Evolutionary conservation across 2,888 invertebrate genomes (phyloP).

Genomic region (Dromius quadrimaculatus): DNA sequence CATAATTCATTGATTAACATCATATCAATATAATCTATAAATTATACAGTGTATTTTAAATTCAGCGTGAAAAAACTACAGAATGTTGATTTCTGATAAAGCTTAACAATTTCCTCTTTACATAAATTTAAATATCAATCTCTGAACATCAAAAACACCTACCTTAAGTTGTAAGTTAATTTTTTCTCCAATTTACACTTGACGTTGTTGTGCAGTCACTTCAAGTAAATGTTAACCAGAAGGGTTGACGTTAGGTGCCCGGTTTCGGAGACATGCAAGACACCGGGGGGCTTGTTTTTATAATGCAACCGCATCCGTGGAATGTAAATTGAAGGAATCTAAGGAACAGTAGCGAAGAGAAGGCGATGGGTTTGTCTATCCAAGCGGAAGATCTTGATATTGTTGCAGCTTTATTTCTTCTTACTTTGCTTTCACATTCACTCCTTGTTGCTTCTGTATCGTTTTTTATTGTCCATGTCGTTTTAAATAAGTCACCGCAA

Average conservation of each 20-base stretch:
- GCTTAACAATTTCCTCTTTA: conserved; percentile 43
- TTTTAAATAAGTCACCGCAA: conserved; percentile 15
- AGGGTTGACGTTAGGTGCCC: conserved; percentile 15
- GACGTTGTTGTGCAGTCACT: background rate
- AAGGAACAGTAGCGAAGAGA: conserved; percentile 44
- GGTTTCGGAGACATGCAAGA: background rate
- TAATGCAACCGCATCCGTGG: conserved; percentile 38
- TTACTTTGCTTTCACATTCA: conserved; percentile 1
- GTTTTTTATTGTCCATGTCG: conserved; percentile 56
- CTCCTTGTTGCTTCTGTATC: conserved; percentile 57
- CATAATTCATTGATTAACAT: conserved; percentile 28
- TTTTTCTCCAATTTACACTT: conserved; percentile 19
- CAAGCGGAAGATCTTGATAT: conserved; percentile 46
- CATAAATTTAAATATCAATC: conserved; percentile 44
- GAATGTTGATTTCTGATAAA: conserved; percentile 40
- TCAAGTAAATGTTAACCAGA: background rate
- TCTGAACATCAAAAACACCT: conserved; percentile 14
- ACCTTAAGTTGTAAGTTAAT: conserved; percentile 23
- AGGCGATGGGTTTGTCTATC: conserved; percentile 38
- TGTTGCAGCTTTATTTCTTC: background rate
- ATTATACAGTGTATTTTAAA: conserved; percentile 32
- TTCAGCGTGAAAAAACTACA: conserved; percentile 39
- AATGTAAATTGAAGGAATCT: conserved; percentile 48
- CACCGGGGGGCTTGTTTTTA: conserved; percentile 43
- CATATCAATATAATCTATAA: conserved; percentile 31